A percentile compares a stretch with the other conserved stretches of the same genome.
Conservation (phyloP, 2,888 invertebrate species). For the Drosophila rellima region DNA sequence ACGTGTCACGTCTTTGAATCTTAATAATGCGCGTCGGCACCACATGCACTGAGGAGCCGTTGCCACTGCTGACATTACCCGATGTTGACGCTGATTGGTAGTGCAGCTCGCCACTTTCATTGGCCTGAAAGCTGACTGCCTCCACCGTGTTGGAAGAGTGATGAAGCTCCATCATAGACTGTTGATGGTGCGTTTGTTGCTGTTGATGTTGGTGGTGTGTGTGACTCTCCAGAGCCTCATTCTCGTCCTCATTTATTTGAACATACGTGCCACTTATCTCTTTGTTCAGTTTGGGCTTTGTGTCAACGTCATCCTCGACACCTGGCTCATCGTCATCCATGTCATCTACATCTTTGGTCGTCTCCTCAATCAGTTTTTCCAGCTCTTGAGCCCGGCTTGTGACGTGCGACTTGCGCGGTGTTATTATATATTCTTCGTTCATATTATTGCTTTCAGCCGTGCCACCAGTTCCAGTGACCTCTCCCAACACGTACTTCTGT, state of each 20-base stretch:
- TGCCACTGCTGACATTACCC: conserved; percentile 31
- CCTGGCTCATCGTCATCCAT: conserved; percentile 70
- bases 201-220: conserved; percentile 45
- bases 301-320: conserved; percentile 66
- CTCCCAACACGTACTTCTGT: conserved; percentile 81
- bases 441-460: conserved; percentile 61
- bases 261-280: conserved; percentile 73
- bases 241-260: conserved; percentile 62
- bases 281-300: conserved; percentile 81
- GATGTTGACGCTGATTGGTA: conserved; percentile 61
- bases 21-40: conserved; percentile 82
- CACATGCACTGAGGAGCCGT: conserved; percentile 53
- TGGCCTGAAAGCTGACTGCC: conserved; percentile 81
- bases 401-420: conserved; percentile 71
- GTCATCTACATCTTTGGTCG: conserved; percentile 85
- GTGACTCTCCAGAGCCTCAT: conserved; percentile 63
- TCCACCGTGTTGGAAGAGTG: conserved; percentile 61
- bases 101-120: conserved; percentile 82
- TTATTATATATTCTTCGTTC: conserved; percentile 76
- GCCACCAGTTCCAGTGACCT: conserved; percentile 44
- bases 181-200: conserved; percentile 62
- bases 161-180: conserved; percentile 68
- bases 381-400: conserved; percentile 82
- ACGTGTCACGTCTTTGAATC: conserved; percentile 82
- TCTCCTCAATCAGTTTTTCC: conserved; percentile 85